Base-by-base conservation (phyloP, 1,140 invertebrate genomes). In the Ostrea edulis region DNA sequence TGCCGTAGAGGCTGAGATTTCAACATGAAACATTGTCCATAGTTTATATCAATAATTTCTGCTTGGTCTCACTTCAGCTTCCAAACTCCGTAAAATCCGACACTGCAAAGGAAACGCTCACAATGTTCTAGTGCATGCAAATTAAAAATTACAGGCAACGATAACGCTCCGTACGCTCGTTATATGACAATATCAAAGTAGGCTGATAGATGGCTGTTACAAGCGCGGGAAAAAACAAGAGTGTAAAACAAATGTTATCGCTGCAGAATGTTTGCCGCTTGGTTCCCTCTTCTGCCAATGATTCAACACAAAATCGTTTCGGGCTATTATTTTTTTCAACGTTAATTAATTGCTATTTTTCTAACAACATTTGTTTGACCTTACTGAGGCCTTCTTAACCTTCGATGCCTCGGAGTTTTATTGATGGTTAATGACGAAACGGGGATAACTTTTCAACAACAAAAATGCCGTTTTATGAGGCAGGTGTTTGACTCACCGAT, bases 321-420 rank as follows among this genome's bases (percentile, higher is more conserved):
- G 29, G 68, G 29, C 25, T 29, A 77, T 14, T 20, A 77, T 25
- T 77, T 77, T 77, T 71, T 77, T 77, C 25, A 35, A 9, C 22
- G 68, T 77, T 77, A 77, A 77, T 77, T 77, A 77, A 77, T 77
- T 77, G 29, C 68, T 11, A 14, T 77, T 77, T 77, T 35, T 25
- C 68, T 12, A 25, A 77, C 29, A 77, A 77, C 68, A 77, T 77
- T 77, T 77, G 68, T 77, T 77, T 77, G 68, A 29, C 68, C 68
- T 77, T 77, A 77, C 35, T 29, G 4, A 77, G 25, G 35, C 3
- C 25, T 77, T 77, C 12, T 77, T 14, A 25, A 77, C 29, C 22
- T 35, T 77, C 68, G 9, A 12, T 14, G 22, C 29, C 29, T 77
- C 25, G 7, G n/a, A 25, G 22, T 7, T 77, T 77, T 77, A 77